Percentiles rank a stretch among this genome's conserved stretches.
These are phyloP conservation scores for Colaptes auratus DNA, from an alignment of 2,113 vertebrate species.

Conservation along the genomic window DNA sequence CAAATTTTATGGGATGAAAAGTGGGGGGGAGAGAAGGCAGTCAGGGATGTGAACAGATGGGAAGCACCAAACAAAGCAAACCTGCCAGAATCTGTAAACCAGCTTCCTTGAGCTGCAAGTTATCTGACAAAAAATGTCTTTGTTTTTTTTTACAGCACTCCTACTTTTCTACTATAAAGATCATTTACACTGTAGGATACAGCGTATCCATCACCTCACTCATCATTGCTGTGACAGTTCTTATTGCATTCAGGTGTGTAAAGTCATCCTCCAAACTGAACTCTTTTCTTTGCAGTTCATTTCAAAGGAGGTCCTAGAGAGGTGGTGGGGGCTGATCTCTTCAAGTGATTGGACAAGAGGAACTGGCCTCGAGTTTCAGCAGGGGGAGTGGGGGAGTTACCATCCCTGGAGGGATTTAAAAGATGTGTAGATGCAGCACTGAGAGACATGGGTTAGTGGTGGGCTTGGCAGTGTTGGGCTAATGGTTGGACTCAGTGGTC, in stretches of 20 bases:
- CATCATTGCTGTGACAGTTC: slow-evolving; percentile 79
- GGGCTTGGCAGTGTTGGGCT: too few relatives aligned
- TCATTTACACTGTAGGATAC: slow-evolving; percentile 89
- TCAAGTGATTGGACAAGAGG: too few relatives aligned
- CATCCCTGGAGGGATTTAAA: too few relatives aligned
- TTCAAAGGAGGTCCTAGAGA: too few relatives aligned
- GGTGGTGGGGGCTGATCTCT: too few relatives aligned
- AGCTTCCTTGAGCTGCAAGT: background rate
- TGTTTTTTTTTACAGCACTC: slow-evolving; percentile 69
- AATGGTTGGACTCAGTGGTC: too few relatives aligned
- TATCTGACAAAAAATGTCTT: background rate
- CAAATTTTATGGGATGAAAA: background rate
- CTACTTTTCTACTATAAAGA: slow-evolving; percentile 85
- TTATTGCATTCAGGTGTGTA: slow-evolving; percentile 86
- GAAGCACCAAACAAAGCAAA: background rate
- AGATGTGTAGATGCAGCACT: too few relatives aligned
- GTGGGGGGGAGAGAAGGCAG: rapidly evolving
- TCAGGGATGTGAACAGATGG: background rate
- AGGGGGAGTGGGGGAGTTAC: too few relatives aligned
- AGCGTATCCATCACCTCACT: slow-evolving; percentile 85
- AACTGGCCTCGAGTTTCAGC: too few relatives aligned
- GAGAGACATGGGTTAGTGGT: too few relatives aligned
- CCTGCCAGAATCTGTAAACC: background rate
- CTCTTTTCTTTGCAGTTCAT: background rate
- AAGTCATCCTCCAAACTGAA: rapidly evolving